Evolutionary conservation across 2,113 vertebrate genomes (phyloP).

Genomic region (Egretta garzetta): DNA sequence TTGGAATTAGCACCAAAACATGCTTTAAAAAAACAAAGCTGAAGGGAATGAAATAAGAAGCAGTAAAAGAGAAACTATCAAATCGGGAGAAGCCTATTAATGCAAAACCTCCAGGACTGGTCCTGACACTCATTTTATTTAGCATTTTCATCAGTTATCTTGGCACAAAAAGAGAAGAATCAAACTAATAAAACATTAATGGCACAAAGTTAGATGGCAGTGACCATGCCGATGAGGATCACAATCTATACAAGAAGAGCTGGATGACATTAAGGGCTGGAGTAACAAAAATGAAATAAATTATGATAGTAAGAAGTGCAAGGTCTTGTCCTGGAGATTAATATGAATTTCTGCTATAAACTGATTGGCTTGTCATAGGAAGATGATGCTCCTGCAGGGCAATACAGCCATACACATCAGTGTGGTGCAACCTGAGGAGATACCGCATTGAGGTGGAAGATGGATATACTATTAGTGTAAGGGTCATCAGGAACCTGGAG

Average conservation of each 20-base stretch:
- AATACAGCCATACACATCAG: background rate
- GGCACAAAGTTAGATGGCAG: background rate
- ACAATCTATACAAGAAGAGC: background rate
- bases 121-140: background rate
- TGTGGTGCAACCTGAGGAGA: background rate
- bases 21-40: background rate
- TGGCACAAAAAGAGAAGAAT: background rate
- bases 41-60: background rate
- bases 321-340: background rate
- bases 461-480: background rate
- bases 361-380: background rate
- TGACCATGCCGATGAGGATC: background rate
- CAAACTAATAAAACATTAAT: slow-evolving; percentile 33
- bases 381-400: background rate
- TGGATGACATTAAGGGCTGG: background rate
- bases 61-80: background rate
- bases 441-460: background rate
- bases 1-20: background rate
- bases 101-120: background rate
- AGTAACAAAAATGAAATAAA: background rate
- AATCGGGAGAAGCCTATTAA: background rate
- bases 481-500: background rate
- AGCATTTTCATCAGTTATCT: slow-evolving; percentile 14
- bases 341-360: background rate
- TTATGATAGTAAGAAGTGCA: background rate